Conservation (phyloP, 2,113 vertebrate genomes). For the Cariama cristata region DNA sequence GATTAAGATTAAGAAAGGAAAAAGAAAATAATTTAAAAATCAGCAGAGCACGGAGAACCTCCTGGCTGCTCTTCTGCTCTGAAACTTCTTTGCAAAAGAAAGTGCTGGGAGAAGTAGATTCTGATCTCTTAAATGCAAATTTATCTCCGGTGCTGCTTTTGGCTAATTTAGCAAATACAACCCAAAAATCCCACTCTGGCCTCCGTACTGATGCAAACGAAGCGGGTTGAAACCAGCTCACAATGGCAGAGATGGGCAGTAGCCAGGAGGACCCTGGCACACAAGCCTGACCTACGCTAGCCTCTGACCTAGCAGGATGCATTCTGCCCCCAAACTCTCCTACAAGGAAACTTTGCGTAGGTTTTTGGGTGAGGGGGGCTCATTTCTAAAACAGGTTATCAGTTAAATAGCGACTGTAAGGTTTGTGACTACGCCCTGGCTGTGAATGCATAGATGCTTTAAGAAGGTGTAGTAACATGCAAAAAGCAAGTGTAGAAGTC, state of each 20-base stretch:
- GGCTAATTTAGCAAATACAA: neutral
- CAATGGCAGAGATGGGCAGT: fast-evolving
- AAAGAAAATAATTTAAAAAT: neutral
- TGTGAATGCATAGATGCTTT: neutral
- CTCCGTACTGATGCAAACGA: neutral
- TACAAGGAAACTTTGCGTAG: too few relatives aligned
- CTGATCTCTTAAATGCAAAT: neutral
- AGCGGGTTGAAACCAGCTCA: neutral
- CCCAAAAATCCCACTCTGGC: neutral
- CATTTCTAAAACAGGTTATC: fast-evolving
- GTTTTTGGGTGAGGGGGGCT: neutral
- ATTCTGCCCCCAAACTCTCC: too few relatives aligned
- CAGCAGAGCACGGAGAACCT: neutral
- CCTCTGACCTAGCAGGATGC: neutral
- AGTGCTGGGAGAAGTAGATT: neutral
- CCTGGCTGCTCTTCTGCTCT: neutral
- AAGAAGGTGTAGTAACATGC: neutral
- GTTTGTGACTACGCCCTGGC: neutral
- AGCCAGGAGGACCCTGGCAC: neutral
- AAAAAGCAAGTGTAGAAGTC: neutral
- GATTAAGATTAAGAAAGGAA: neutral
- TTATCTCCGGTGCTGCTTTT: neutral
- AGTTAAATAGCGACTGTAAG: neutral
- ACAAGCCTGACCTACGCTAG: too few relatives aligned
- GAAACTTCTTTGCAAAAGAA: neutral